Base-by-base conservation (phyloP, 1,140 invertebrate species). In the Agrypnia vestita region DNA sequence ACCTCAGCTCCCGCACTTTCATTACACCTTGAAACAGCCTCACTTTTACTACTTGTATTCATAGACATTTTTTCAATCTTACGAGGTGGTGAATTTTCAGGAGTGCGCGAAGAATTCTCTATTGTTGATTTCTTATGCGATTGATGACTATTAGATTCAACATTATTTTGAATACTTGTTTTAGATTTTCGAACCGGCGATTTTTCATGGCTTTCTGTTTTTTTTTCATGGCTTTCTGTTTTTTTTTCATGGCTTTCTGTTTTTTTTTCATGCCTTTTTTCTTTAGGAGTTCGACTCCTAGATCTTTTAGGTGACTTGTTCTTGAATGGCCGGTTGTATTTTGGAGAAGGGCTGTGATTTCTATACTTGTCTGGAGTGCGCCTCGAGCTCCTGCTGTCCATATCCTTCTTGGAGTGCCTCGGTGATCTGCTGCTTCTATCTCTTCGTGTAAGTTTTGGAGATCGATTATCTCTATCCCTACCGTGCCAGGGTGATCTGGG, bases 21-120 rank as follows among this genome's bases (percentile, higher is more conserved):
- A 74, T 74, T 74, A 47, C 21, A 25, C 19, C 13, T 43, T n/a
- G n/a, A n/a, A 7, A 71, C 51, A 21, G 17, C 11, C 49, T 71
- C 67, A 51, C 15, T 69, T 47, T 51, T 71, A 47, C n/a, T 21
- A 35, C 10, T 25, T 4, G 6, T 43, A 71, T 13, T 51, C 6
- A 35, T 71, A 49, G 46, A n/a, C 10, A 19, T 11, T 47, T 25
- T 71, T 71, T 71, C 67, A 71, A 51, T 44, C 72, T 83, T 83
- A 13, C 82, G 69, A 59, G 82, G 82, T 44, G 82, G 82, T 11
- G 82, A 83, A 62, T 83, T 78, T 15, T 83, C 82, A 12, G 82
- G 82, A 35, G 82, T 83, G 49, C 80, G 79, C 9, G 82, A 81
- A 15, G 69, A 46, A 19, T 75, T 25, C 59, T 75, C 74, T 9